Evolutionary conservation across 2,888 invertebrate genomes (phyloP).

Genomic region (Rhingia campestris): DNA sequence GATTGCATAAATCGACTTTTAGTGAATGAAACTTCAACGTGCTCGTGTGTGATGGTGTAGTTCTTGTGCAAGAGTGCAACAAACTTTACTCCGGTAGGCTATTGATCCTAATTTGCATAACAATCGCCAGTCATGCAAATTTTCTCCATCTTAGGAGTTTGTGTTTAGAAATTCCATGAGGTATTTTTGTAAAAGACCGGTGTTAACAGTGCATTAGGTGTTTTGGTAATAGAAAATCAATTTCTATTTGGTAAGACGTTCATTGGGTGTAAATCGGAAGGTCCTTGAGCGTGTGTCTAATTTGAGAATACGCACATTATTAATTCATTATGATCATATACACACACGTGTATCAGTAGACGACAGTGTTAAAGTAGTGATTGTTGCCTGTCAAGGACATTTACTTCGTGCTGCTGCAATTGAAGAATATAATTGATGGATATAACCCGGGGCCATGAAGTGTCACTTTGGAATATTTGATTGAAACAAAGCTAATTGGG

Average conservation of each 20-base stretch:
- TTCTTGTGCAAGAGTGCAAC: slow-evolving; percentile 63
- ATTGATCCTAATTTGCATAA: slow-evolving; percentile 74
- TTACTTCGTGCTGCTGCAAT: slow-evolving; percentile 7
- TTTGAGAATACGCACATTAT: background rate
- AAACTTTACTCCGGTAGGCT: slow-evolving; percentile 67
- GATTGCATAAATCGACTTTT: slow-evolving; percentile 33
- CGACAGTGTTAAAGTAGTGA: background rate
- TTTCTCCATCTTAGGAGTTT: slow-evolving; percentile 17
- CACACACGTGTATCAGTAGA: background rate
- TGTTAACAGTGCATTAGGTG: background rate
- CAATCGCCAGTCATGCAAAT: slow-evolving; percentile 68
- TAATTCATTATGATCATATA: background rate
- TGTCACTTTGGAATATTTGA: background rate
- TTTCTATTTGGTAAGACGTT: background rate
- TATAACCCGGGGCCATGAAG: background rate
- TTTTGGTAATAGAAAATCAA: slow-evolving; percentile 4
- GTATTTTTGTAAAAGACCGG: slow-evolving; percentile 2
- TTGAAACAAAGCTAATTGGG: background rate
- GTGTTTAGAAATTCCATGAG: slow-evolving; percentile 28
- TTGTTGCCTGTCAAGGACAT: background rate
- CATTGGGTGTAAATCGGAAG: background rate
- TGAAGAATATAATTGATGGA: background rate
- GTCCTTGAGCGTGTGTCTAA: background rate
- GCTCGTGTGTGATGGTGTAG: slow-evolving; percentile 35
- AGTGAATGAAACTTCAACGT: slow-evolving; percentile 54